Percentiles rank a stretch among this genome's conserved stretches.
phyloP scores from a whole-genome alignment of 2,797 vertebrate species.

The Austrolebias charrua region DNA sequence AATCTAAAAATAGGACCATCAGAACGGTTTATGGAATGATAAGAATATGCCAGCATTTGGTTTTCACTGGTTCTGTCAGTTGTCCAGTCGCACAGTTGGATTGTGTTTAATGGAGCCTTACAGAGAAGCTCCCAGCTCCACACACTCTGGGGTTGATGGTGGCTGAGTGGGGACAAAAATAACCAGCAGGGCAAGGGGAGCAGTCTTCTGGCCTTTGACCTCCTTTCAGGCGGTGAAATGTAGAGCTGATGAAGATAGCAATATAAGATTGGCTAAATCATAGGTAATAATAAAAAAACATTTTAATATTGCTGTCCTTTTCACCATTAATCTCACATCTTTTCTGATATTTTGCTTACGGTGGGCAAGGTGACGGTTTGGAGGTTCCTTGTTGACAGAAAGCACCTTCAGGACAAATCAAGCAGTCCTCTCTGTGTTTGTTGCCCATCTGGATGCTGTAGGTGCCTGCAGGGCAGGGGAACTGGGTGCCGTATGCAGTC shows the following conservation, averaged over 20 bases:
- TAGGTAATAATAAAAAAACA: slow-evolving; percentile 1
- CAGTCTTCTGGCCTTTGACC: slow-evolving; percentile 80
- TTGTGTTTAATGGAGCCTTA: slow-evolving; percentile 72
- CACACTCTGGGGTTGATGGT: slow-evolving; percentile 81
- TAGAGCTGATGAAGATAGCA: slow-evolving; percentile 77
- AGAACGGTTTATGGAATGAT: slow-evolving; percentile 29
- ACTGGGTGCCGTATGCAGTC: slow-evolving; percentile 81
- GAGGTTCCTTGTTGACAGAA: slow-evolving; percentile 85
- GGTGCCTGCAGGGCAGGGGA: slow-evolving; percentile 86
- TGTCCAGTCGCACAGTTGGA: slow-evolving; percentile 35
- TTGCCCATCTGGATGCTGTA: slow-evolving; percentile 84
- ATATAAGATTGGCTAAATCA: slow-evolving; percentile 18
- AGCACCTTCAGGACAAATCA: slow-evolving; percentile 82
- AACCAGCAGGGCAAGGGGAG: slow-evolving; percentile 83
- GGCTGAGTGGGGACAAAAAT: slow-evolving; percentile 85
- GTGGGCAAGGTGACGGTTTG: slow-evolving; percentile 85
- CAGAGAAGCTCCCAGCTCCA: slow-evolving; percentile 87
- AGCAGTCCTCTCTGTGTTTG: slow-evolving; percentile 77
- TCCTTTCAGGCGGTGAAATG: slow-evolving; percentile 75
- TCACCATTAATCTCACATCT: neutral
- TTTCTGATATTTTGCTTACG: slow-evolving; percentile 72
- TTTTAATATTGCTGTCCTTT: slow-evolving; percentile 7
- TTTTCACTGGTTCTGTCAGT: slow-evolving; percentile 36
- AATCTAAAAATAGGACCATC: slow-evolving; percentile 59
- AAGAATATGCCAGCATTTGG: slow-evolving; percentile 32